Evolutionary conservation across 2,113 vertebrate species (phyloP).

Genomic region (Tragelaphus buxtoni): DNA sequence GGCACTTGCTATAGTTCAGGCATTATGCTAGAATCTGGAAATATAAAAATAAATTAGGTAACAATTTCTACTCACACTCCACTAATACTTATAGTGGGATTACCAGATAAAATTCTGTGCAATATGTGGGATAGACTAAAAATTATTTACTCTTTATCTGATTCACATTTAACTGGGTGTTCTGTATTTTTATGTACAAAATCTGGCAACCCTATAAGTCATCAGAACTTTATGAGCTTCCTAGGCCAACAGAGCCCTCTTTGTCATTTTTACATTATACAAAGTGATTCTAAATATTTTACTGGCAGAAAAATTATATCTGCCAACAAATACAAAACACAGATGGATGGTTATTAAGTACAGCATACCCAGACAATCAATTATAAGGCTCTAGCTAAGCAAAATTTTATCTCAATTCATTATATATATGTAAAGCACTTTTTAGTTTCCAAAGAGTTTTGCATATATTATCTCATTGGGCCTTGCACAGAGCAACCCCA

Average conservation of each 20-base stretch:
- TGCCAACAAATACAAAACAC: background rate
- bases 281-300: background rate
- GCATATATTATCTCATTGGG: background rate
- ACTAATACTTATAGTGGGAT: background rate
- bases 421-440: background rate
- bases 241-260: background rate
- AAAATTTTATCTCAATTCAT: background rate
- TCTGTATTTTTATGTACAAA: background rate
- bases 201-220: background rate
- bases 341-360: background rate
- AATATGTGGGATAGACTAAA: background rate
- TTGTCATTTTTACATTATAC: background rate
- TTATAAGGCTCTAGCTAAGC: background rate
- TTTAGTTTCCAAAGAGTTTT: background rate
- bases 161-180: background rate
- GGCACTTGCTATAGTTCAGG: background rate
- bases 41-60: background rate
- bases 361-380: background rate
- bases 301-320: conserved; percentile 15
- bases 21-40: background rate
- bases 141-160: background rate
- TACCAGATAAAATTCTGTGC: background rate
- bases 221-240: background rate
- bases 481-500: background rate
- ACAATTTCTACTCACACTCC: background rate